Evolutionary conservation across 2,797 vertebrate species (phyloP).

Genomic region (Chrysocyon brachyurus): DNA sequence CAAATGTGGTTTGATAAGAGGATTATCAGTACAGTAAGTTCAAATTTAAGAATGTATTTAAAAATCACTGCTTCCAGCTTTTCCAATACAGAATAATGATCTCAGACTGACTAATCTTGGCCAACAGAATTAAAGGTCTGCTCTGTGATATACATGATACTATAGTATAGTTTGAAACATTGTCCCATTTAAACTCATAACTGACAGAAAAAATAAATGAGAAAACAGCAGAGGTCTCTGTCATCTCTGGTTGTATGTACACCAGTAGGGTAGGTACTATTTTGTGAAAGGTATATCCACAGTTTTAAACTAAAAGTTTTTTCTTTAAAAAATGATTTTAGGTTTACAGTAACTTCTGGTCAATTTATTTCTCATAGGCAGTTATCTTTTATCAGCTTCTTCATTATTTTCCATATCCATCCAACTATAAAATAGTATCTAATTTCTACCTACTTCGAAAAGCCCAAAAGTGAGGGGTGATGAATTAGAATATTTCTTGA

Average conservation of each 20-base stretch:
- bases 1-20: not conserved
- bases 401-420: not conserved
- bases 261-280: not conserved
- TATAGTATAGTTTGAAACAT: not conserved
- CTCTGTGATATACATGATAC: not conserved
- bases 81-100: not conserved
- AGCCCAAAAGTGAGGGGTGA: slow-evolving; percentile 14
- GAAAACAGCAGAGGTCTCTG: not conserved
- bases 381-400: not conserved
- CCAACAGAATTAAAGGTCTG: not conserved
- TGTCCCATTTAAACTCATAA: not conserved
- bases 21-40: not conserved
- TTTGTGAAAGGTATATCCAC: not conserved
- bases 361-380: not conserved
- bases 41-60: slow-evolving; percentile 14
- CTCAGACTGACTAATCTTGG: not conserved
- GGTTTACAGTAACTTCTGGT: not conserved
- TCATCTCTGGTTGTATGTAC: not conserved
- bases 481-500: not conserved
- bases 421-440: not conserved
- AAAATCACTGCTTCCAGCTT: not conserved
- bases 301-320: slow-evolving; percentile 27
- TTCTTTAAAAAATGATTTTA: not conserved
- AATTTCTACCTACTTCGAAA: slow-evolving; percentile 52
- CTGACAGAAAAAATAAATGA: not conserved